These are phyloP conservation scores for Mythimna lalbum DNA, from an alignment of 2,888 invertebrate genomes.

Conservation along the genomic window DNA sequence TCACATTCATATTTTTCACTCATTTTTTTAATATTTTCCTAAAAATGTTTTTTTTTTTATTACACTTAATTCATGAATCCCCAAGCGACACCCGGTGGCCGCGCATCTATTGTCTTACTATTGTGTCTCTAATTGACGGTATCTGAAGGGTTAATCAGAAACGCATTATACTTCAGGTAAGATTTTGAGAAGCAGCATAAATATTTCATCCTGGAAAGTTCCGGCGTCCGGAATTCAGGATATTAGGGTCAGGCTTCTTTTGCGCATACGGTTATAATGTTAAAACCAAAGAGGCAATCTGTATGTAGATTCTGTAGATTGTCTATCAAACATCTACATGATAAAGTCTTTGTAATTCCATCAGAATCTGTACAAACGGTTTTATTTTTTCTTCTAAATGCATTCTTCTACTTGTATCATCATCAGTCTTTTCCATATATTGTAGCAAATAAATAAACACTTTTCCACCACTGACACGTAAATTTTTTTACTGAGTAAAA, in stretches of 20 bases:
- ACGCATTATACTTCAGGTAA: not conserved
- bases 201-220: not conserved
- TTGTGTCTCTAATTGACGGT: too few relatives aligned
- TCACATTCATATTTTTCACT: not conserved
- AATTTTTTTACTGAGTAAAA: too few relatives aligned
- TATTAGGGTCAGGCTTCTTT: constrained; percentile 4
- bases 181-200: constrained; percentile 2
- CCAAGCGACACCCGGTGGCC: too few relatives aligned
- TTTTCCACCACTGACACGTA: too few relatives aligned
- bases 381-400: not conserved
- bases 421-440: not conserved
- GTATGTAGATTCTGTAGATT: constrained; percentile 15
- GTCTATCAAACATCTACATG: constrained; percentile 15
- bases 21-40: too few relatives aligned
- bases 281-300: constrained; percentile 4
- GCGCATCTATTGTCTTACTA: too few relatives aligned
- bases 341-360: constrained; percentile 13
- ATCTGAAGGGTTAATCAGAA: too few relatives aligned
- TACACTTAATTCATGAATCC: too few relatives aligned
- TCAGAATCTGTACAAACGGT: not conserved
- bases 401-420: not conserved
- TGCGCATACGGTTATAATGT: constrained; percentile 9
- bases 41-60: too few relatives aligned
- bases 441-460: too few relatives aligned
- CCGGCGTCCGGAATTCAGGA: constrained; percentile 1